phyloP scores from a whole-genome alignment of 1,140 invertebrate genomes.

The Polyergus mexicanus region DNA sequence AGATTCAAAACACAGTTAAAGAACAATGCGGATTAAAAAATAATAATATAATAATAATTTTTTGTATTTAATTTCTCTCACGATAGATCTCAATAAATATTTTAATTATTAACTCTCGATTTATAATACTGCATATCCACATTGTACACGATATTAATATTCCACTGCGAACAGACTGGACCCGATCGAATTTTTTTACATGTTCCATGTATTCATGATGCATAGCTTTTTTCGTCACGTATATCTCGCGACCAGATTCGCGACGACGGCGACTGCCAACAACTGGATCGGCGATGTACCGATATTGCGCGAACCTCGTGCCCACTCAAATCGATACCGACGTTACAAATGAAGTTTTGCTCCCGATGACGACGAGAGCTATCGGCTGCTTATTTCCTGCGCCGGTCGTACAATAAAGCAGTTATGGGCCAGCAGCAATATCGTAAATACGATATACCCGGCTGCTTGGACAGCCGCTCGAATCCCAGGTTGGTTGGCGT shows the following conservation, averaged over 20 bases:
- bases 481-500: constrained; percentile 59
- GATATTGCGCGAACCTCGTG: not conserved
- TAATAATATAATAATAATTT: no score
- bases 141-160: not conserved
- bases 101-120: not conserved
- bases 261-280: constrained; percentile 21
- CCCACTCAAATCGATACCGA: constrained; percentile 35
- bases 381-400: constrained; percentile 63
- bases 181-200: not conserved
- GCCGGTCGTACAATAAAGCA: constrained; percentile 61
- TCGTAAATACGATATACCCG: constrained; percentile 74
- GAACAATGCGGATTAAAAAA: no score
- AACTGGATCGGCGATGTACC: constrained; percentile 9
- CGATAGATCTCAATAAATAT: not conserved
- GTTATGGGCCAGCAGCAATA: constrained; percentile 67
- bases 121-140: not conserved
- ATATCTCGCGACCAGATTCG: constrained; percentile 3
- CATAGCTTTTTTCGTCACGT: not conserved
- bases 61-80: no score
- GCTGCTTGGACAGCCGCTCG: constrained; percentile 65
- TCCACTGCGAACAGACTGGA: not conserved
- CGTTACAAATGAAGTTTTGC: constrained; percentile 45
- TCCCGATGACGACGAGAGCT: not conserved
- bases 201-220: not conserved
- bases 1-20: no score